Evolutionary conservation across 2,113 vertebrate genomes (phyloP).

Genomic region (Malurus cyaneus): DNA sequence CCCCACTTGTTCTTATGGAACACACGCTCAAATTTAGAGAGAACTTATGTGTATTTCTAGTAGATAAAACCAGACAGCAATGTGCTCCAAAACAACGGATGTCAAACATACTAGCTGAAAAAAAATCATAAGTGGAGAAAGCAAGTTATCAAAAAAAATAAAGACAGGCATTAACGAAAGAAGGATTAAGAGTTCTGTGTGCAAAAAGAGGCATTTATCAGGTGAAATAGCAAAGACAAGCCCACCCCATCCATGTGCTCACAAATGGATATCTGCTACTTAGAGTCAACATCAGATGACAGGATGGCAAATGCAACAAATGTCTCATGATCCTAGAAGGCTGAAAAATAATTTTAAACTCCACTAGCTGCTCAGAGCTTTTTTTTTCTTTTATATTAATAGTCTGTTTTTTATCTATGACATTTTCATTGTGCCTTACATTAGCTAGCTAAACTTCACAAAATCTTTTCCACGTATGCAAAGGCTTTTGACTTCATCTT

Average conservation of each 20-base stretch:
- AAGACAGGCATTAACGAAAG: background rate
- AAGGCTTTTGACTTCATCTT: background rate
- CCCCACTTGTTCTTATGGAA: background rate
- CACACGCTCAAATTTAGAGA: background rate
- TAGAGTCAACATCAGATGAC: background rate
- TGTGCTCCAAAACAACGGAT: background rate
- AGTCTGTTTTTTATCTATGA: background rate
- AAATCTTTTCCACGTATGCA: background rate
- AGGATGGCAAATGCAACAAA: background rate
- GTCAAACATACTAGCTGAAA: background rate
- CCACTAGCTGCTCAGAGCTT: background rate
- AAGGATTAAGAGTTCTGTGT: background rate
- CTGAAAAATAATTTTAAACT: background rate
- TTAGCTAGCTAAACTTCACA: background rate
- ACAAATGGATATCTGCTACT: background rate
- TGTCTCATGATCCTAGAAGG: background rate
- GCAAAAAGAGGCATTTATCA: background rate
- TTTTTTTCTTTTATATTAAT: background rate
- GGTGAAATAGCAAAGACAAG: background rate
- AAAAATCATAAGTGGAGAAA: background rate
- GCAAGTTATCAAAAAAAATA: background rate
- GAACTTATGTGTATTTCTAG: background rate
- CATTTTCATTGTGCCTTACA: background rate
- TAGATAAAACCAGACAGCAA: background rate
- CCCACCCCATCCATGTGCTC: rapidly evolving